Conservation (phyloP, 2,797 vertebrate genomes). For the Melanotaenia boesemani region DNA sequence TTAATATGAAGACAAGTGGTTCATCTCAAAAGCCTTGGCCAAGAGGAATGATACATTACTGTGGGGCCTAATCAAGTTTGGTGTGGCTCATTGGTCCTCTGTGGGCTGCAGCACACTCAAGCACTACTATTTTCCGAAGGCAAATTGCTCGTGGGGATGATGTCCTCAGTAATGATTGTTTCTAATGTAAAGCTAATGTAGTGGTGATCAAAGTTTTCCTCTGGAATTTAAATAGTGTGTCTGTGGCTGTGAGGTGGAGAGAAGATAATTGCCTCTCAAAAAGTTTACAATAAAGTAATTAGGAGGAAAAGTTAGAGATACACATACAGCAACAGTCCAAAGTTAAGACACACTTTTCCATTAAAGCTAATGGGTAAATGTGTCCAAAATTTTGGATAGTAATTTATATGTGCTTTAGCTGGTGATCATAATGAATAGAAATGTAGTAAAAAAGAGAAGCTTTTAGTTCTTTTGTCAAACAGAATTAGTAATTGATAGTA, state of each 20-base stretch:
- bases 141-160: constrained; percentile 82
- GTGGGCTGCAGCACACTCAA: constrained; percentile 65
- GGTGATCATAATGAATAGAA: constrained; percentile 18
- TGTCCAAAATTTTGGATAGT: too few relatives aligned
- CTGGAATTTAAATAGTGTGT: constrained; percentile 61
- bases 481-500: neutral
- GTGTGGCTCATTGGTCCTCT: constrained; percentile 79
- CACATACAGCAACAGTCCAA: neutral
- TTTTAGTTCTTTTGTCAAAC: constrained; percentile 7
- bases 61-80: constrained; percentile 78
- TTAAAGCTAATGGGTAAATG: too few relatives aligned
- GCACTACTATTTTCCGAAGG: constrained; percentile 78
- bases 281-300: constrained; percentile 71
- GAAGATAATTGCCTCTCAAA: constrained; percentile 66
- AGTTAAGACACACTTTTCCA: too few relatives aligned
- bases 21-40: constrained; percentile 63
- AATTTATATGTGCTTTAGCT: constrained; percentile 21
- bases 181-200: constrained; percentile 85
- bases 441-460: neutral
- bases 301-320: constrained; percentile 54
- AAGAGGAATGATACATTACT: constrained; percentile 70
- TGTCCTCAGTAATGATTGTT: constrained; percentile 80
- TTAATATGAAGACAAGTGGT: constrained; percentile 55
- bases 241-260: constrained; percentile 41
- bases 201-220: constrained; percentile 76